Evolutionary conservation across 2,888 invertebrate genomes (phyloP).

Genomic region (Dascillus cervinus): DNA sequence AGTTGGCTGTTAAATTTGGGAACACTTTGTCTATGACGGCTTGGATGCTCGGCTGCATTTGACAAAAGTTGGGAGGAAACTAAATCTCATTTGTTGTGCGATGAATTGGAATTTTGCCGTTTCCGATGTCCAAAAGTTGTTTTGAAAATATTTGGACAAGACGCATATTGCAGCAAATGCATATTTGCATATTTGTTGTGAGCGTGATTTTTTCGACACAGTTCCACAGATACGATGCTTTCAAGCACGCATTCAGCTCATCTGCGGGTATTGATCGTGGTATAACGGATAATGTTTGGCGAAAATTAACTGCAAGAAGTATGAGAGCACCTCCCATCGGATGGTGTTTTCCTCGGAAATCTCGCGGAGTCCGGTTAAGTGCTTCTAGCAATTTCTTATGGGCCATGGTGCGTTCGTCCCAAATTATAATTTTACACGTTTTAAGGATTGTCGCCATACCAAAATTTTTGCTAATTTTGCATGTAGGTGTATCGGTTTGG

Average conservation of each 20-base stretch:
- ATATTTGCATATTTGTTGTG: slow-evolving; percentile 13
- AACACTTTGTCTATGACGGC: too few species aligned
- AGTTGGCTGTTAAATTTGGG: slow-evolving; percentile 23
- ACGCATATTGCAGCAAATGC: slow-evolving; percentile 4
- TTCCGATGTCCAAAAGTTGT: too few species aligned
- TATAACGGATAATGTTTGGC: slow-evolving; percentile 27
- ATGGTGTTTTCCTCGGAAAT: slow-evolving; percentile 14
- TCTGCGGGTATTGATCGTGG: slow-evolving; percentile 22
- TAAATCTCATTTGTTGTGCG: slow-evolving; percentile 18
- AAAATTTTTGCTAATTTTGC: slow-evolving; percentile 17
- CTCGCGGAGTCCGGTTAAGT: slow-evolving; percentile 23
- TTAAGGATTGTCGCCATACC: slow-evolving; percentile 23
- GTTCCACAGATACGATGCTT: slow-evolving; percentile 20
- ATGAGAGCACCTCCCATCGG: slow-evolving; percentile 26
- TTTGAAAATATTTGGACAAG: slow-evolving; percentile 17
- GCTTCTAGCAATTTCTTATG: slow-evolving; percentile 32
- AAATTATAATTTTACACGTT: slow-evolving; percentile 29
- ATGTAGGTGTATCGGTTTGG: too few species aligned
- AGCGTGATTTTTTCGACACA: slow-evolving; percentile 14
- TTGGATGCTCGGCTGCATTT: slow-evolving; percentile 19
- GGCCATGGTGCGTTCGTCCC: slow-evolving; percentile 36
- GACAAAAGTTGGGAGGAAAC: slow-evolving; percentile 20
- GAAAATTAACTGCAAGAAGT: slow-evolving; percentile 29
- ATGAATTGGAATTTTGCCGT: slow-evolving; percentile 17
- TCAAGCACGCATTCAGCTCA: slow-evolving; percentile 25